phyloP scores from a whole-genome alignment of 2,113 vertebrate genomes.

The Tragulus kanchil region DNA sequence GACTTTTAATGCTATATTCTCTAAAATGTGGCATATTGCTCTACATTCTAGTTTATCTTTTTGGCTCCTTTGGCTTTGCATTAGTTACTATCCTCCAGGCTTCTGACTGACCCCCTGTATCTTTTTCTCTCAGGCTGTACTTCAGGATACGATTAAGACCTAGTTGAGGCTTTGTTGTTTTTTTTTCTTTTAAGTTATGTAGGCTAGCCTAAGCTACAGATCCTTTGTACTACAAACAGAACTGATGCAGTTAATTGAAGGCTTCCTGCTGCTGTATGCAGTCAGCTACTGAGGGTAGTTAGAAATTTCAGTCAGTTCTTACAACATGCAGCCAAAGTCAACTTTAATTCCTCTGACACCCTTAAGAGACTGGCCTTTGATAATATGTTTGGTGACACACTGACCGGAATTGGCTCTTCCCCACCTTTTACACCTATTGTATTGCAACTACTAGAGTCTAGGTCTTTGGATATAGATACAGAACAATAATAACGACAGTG shows the following conservation, averaged over 20 bases:
- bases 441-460: conserved; percentile 36
- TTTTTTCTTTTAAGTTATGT: conserved; percentile 84
- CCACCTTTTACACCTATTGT: conserved; percentile 54
- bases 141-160: conserved; percentile 75
- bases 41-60: conserved; percentile 61
- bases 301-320: conserved; percentile 85
- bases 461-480: background rate
- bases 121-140: conserved; percentile 76
- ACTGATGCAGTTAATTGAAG: conserved; percentile 87
- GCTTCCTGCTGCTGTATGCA: conserved; percentile 86
- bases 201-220: conserved; percentile 80
- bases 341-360: conserved; percentile 86
- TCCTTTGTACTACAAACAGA: conserved; percentile 88
- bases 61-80: conserved; percentile 70
- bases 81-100: conserved; percentile 70
- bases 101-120: conserved; percentile 71
- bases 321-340: conserved; percentile 79
- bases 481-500: conserved; percentile 19
- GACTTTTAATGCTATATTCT: conserved; percentile 35
- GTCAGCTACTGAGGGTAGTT: conserved; percentile 75
- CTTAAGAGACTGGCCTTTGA: conserved; percentile 80
- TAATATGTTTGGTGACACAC: conserved; percentile 76
- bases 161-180: conserved; percentile 79
- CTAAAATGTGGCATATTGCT: conserved; percentile 49
- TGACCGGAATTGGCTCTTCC: conserved; percentile 75